A percentile compares a stretch with the other conserved stretches of the same genome.
Conservation (phyloP, 2,888 invertebrate species). For the Molorchus minor region DNA sequence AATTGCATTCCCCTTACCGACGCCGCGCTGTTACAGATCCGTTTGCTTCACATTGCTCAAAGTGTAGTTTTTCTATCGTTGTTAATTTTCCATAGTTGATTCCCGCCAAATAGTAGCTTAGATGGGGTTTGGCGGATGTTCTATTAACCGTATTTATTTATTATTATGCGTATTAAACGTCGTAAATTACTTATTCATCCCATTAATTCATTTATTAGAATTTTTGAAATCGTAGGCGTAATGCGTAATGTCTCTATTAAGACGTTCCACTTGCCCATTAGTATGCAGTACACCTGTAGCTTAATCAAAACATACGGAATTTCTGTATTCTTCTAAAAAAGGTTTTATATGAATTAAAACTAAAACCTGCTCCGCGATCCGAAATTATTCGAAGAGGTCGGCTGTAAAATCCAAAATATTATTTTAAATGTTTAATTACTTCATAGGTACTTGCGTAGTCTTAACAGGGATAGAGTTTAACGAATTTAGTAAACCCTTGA, state of each 20-base stretch:
- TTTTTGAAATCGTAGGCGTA: slow-evolving; percentile 41
- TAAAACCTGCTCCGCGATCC: slow-evolving; percentile 44
- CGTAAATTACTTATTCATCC: slow-evolving; percentile 29
- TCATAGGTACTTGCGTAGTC: slow-evolving; percentile 36
- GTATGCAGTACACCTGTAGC: slow-evolving; percentile 32
- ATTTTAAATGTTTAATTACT: slow-evolving; percentile 34
- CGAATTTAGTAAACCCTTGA: slow-evolving; percentile 48
- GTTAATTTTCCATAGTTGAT: no score
- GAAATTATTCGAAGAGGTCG: slow-evolving; percentile 39
- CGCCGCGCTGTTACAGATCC: no score
- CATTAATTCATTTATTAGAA: slow-evolving; percentile 35
- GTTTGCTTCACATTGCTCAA: no score
- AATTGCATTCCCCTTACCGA: no score
- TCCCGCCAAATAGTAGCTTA: slow-evolving; percentile 29
- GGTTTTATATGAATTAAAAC: slow-evolving; percentile 38
- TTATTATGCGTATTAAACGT: slow-evolving; percentile 29
- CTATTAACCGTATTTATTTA: slow-evolving; percentile 24
- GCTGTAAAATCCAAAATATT: slow-evolving; percentile 43
- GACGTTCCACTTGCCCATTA: slow-evolving; percentile 29
- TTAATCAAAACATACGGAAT: slow-evolving; percentile 42
- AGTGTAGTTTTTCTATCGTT: no score
- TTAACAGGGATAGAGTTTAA: slow-evolving; percentile 39
- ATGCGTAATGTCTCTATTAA: slow-evolving; percentile 37
- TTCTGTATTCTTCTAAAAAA: slow-evolving; percentile 35
- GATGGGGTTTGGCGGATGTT: slow-evolving; percentile 23